Base-by-base conservation (phyloP, 2,797 vertebrate genomes). In the Platyrinchus mystaceus region DNA sequence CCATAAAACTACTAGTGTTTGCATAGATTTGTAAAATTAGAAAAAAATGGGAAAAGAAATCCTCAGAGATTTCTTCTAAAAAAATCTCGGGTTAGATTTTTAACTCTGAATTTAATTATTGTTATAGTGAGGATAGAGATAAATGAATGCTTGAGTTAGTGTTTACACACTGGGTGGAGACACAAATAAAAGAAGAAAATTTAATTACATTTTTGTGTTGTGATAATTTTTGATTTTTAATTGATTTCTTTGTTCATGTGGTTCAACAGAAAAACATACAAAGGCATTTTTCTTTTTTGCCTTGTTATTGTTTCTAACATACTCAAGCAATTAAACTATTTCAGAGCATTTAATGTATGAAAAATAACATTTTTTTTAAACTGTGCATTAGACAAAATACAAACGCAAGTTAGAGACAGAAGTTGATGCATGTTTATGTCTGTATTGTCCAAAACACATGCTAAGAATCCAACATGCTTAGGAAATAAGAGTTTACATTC, bases 161-260 rank as follows among this genome's bases (percentile, higher is more conserved):
- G 79, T 96, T 97, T 97, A 92, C 87, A 96, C 88, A 59, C 81
- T 97, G 91, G 79, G 92, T 97, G 93, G 93, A 97, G 80, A 93
- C 94, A 96, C 88, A 96, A 97, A 97, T 97, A 97, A 98, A 97
- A 95, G 70, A 95, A 94, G 89, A 95, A 96, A 93, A 94, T 94
- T 93, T 94, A 97, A 96, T 94, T 95, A 95, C 88, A 77, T 96
- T 97, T 97, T 96, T 97, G 92, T 95, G 89, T 84, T 97, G 94
- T 96, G 60, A 50, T 78, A 30, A 19, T 64, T 97, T 96, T 97
- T 49, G 37, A 28, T 50, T 96, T 96, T 96, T 95, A 90, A 88
- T 83, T 95, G 55, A 43, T 90, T 96, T 96, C 84, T 94, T 95
- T 94, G 77, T 95, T 97, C 69, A 44, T 94, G 75, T 46, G 21